Percentiles rank a stretch among this genome's conserved stretches.
These are phyloP conservation scores for Eupithecia subumbrata DNA, from an alignment of 2,888 invertebrate genomes.

Conservation along the genomic window DNA sequence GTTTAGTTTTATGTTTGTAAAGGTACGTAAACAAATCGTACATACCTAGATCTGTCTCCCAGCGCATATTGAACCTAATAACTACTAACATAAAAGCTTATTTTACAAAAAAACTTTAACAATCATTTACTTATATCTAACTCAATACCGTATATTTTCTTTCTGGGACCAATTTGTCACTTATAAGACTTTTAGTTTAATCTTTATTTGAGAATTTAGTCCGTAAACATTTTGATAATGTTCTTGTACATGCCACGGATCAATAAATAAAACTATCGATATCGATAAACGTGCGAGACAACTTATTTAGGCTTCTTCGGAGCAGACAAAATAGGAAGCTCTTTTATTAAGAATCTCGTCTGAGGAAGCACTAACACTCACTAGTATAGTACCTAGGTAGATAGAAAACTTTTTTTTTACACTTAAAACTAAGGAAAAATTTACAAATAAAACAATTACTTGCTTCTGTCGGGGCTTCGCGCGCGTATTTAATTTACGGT, in stretches of 20 bases:
- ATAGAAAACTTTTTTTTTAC: too few species aligned
- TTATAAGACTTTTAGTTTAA: conserved; percentile 65
- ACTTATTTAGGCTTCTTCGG: not conserved
- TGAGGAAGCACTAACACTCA: not conserved
- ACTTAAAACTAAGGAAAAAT: too few species aligned
- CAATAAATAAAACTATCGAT: not conserved
- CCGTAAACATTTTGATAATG: conserved; percentile 56
- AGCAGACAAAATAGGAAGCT: not conserved
- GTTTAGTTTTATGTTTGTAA: conserved; percentile 22
- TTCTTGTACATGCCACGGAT: conserved; percentile 27
- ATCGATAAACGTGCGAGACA: not conserved
- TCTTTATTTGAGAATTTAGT: conserved; percentile 65
- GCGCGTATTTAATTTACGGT: too few species aligned
- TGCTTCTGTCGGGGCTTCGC: too few species aligned
- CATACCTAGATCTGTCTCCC: not conserved
- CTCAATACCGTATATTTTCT: conserved; percentile 54
- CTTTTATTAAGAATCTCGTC: not conserved
- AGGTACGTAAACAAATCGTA: conserved; percentile 1
- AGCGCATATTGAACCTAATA: not conserved
- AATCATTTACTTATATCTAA: conserved; percentile 37
- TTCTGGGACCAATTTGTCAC: conserved; percentile 66
- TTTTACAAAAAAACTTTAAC: not conserved
- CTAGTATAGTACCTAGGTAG: too few species aligned
- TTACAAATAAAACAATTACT: too few species aligned
- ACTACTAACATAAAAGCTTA: conserved; percentile 15